A percentile compares a stretch with the other conserved stretches of the same genome.
These are phyloP conservation scores for Tapera naevia DNA, from an alignment of 2,797 vertebrate species.

Conservation along the genomic window DNA sequence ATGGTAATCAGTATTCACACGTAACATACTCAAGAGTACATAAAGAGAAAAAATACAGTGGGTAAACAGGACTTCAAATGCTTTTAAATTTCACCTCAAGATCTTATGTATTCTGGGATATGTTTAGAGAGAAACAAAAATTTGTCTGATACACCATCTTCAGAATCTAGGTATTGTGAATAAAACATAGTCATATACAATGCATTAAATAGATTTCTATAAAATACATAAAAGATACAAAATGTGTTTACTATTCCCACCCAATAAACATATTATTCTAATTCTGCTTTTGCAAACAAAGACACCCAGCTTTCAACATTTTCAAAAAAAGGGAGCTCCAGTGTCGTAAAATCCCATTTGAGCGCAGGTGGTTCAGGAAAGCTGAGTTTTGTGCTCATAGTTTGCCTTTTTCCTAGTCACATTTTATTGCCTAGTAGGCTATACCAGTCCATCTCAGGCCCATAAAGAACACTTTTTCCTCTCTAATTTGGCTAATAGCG, in stretches of 20 bases:
- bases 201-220: neutral
- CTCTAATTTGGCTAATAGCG: conserved; percentile 29
- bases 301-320: neutral
- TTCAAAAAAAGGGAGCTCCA: neutral
- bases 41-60: neutral
- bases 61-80: neutral
- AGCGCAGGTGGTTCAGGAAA: neutral
- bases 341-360: neutral
- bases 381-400: neutral
- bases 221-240: neutral
- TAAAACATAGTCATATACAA: neutral
- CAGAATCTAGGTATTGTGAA: neutral
- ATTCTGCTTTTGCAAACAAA: neutral
- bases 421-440: neutral
- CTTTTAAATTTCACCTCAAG: neutral
- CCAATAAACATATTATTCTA: rapidly evolving
- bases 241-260: neutral
- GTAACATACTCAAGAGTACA: neutral
- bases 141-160: neutral
- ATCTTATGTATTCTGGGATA: neutral
- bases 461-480: neutral
- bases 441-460: neutral
- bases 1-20: neutral
- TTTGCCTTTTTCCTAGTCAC: neutral
- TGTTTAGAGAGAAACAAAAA: neutral